Evolutionary conservation across 2,888 invertebrate species (phyloP).

Genomic region (Chymomyza caudatula): DNA sequence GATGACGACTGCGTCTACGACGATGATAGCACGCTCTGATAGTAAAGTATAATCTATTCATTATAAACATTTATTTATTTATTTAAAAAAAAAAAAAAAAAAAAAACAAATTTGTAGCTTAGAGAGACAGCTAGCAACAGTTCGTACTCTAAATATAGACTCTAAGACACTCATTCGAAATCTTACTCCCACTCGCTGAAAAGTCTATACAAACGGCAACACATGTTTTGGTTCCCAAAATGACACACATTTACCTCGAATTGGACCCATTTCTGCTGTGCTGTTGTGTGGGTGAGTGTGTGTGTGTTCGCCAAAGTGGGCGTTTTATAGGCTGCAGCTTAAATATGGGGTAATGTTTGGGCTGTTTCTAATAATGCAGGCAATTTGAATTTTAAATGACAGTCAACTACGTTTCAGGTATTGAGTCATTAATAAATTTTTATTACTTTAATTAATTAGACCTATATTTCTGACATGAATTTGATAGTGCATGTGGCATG

Average conservation of each 20-base stretch:
- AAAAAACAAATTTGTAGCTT: background rate
- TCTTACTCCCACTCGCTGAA: background rate
- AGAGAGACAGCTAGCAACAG: slow-evolving; percentile 1
- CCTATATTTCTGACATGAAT: background rate
- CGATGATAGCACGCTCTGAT: slow-evolving; percentile 51
- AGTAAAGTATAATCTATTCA: slow-evolving; percentile 37
- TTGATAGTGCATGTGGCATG: background rate
- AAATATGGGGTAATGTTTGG: background rate
- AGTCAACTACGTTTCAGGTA: slow-evolving; percentile 8
- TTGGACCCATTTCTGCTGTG: too few species aligned
- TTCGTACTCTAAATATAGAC: slow-evolving; percentile 1
- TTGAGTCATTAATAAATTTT: background rate
- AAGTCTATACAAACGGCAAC: background rate
- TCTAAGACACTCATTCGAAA: background rate
- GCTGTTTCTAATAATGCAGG: background rate
- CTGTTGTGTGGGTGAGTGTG: background rate
- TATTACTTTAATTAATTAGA: background rate
- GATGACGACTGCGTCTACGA: background rate
- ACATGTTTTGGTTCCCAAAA: slow-evolving; percentile 38
- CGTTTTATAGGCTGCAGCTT: background rate
- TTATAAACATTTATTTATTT: slow-evolving; percentile 50
- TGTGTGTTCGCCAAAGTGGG: background rate
- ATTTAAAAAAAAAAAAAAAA: background rate
- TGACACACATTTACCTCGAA: background rate
- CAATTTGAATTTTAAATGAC: slow-evolving; percentile 46